phyloP scores from a whole-genome alignment of 1,140 invertebrate species.

The Ptiloglossa arizonensis region DNA sequence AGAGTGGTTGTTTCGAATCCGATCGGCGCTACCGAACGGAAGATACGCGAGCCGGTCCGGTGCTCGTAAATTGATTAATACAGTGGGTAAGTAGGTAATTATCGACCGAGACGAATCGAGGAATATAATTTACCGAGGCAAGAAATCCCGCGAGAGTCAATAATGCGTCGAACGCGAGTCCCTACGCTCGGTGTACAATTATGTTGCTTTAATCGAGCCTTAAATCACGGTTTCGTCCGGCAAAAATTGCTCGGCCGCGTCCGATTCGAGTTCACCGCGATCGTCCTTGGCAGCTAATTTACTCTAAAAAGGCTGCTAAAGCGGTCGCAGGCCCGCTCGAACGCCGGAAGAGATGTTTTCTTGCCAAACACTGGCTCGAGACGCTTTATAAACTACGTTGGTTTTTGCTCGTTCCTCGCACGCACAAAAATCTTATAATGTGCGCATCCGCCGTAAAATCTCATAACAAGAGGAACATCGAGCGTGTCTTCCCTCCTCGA shows the following conservation, averaged over 20 bases:
- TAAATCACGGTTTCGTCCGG: neutral
- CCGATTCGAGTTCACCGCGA: neutral
- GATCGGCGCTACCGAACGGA: too few species aligned
- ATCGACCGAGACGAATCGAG: too few species aligned
- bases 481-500: constrained; percentile 8
- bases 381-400: constrained; percentile 28
- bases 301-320: neutral
- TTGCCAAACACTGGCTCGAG: constrained; percentile 24
- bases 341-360: constrained; percentile 50
- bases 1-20: too few species aligned
- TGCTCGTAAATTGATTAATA: too few species aligned
- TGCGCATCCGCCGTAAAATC: constrained; percentile 64
- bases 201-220: constrained; percentile 9
- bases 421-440: constrained; percentile 57
- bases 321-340: neutral
- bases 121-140: neutral
- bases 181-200: neutral
- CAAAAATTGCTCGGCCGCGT: neutral
- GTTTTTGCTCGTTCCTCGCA: constrained; percentile 46
- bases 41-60: too few species aligned
- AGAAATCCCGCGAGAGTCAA: neutral
- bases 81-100: too few species aligned
- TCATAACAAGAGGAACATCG: constrained; percentile 37
- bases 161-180: neutral
- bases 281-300: neutral